Evolutionary conservation across 2,113 vertebrate species (phyloP).

Genomic region (Myocastor coypus): DNA sequence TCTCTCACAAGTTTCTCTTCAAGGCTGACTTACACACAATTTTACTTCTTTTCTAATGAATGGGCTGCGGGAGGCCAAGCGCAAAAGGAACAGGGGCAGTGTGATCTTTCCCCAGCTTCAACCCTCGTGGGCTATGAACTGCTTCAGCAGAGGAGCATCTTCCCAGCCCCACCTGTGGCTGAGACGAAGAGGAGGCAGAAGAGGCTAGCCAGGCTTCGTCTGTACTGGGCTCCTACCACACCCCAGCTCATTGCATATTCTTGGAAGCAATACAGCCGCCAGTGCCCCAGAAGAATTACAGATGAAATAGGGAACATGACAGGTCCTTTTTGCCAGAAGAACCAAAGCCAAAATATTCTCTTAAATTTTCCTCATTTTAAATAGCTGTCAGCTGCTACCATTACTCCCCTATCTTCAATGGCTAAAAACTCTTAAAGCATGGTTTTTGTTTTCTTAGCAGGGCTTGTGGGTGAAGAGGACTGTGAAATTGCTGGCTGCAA

Average conservation of each 20-base stretch:
- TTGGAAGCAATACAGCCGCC: not conserved
- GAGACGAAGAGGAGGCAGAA: not conserved
- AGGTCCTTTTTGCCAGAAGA: not conserved
- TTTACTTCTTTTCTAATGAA: not conserved
- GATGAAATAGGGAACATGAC: not conserved
- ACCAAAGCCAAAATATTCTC: not conserved
- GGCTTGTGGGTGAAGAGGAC: not conserved
- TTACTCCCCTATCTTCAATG: not conserved
- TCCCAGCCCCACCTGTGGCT: not conserved
- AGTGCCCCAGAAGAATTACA: not conserved
- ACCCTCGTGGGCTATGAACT: not conserved
- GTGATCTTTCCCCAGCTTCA: not conserved
- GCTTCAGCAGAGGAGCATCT: not conserved
- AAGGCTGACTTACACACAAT: not conserved
- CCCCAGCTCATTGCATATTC: not conserved
- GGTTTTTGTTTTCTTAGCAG: not conserved
- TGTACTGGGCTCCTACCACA: not conserved
- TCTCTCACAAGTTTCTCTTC: not conserved
- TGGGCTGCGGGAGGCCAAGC: not conserved
- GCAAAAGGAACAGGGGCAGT: not conserved
- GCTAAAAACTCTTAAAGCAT: not conserved
- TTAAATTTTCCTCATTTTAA: not conserved
- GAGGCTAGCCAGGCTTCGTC: not conserved
- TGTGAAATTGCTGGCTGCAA: not conserved
- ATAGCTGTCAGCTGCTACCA: not conserved